Base-by-base conservation (phyloP, 2,797 vertebrate species). In the Malacoraja senta region DNA sequence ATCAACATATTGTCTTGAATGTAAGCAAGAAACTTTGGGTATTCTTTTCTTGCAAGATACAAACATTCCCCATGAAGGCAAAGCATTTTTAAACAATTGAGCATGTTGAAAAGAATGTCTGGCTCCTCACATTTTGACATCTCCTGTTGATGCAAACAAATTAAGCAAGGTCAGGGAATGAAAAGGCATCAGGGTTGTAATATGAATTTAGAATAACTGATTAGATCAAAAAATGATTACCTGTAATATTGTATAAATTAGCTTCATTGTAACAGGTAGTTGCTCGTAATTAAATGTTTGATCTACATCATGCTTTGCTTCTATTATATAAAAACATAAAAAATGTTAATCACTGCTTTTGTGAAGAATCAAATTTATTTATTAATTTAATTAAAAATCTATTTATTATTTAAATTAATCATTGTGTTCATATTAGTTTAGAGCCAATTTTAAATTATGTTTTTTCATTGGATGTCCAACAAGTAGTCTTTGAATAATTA, bases 71-170 rank as follows among this genome's bases (percentile, higher is more conserved):
- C 99, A 3, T 99, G 98, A 94, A 99, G 97, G 95, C 98, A 99
- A 93, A 99, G 96, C 94, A 98, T 99, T 96, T 97, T 99, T 96
- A 99, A 95, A 94, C 99, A 99, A 96, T 98, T 99, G 94, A 99
- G 95, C 99, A 99, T 99, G 95, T 99, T 99, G 96, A 99, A 99
- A 94, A 99, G 97, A 95, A 99, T 99, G 94, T 99, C 98, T 32
- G 99, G 98, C 95, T 99, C 99, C 95, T 99, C 98, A 96, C 99
- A 99, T 94, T 97, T 98, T 91, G 97, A 97, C 98, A 99, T 99
- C 97, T 99, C 99, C 99, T 99, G 94, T 86, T 94, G n/a, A 53
- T 8, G n/a, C 6, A 4, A 32, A 91, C 58, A 84, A 93, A 72
- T 8, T 68, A 88, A 77, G n/a, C 91, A 77, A 8, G 19, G 53